Conservation (phyloP, 2,888 invertebrate species). For the Cetonia aurata region DNA sequence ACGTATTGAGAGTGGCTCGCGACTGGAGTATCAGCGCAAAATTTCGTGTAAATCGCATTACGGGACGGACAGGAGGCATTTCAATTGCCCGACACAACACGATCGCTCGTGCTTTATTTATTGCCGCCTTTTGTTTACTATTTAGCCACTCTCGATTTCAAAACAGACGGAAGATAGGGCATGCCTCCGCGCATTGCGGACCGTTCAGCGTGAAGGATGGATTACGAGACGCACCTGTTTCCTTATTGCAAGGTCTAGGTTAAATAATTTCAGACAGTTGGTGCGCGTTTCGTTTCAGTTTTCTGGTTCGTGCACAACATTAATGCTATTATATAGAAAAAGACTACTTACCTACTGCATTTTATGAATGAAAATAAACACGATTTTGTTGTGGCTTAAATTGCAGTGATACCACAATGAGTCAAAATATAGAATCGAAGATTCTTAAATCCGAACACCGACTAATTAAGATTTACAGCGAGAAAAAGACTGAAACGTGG, state of each 20-base stretch:
- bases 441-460: too few relatives aligned
- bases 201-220: constrained; percentile 19
- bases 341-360: too few relatives aligned
- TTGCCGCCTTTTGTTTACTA: constrained; percentile 1
- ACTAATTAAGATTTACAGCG: too few relatives aligned
- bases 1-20: constrained; percentile 18
- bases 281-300: too few relatives aligned
- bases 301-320: too few relatives aligned
- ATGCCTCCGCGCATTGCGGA: constrained; percentile 8
- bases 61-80: neutral
- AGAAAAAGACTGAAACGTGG: too few relatives aligned
- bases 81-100: constrained; percentile 4
- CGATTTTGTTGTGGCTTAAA: too few relatives aligned
- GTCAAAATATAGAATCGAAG: too few relatives aligned
- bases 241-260: constrained; percentile 20
- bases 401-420: too few relatives aligned
- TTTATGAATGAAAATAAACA: too few relatives aligned
- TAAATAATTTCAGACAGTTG: constrained; percentile 6
- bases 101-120: neutral
- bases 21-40: constrained; percentile 18
- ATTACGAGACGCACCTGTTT: constrained; percentile 22
- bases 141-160: constrained; percentile 26
- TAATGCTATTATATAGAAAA: too few relatives aligned
- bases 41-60: constrained; percentile 25
- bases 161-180: constrained; percentile 10